Percentiles rank a stretch among this genome's conserved stretches.
Conservation (phyloP, 1,140 invertebrate genomes). For the Meloidogyne floridensis region DNA sequence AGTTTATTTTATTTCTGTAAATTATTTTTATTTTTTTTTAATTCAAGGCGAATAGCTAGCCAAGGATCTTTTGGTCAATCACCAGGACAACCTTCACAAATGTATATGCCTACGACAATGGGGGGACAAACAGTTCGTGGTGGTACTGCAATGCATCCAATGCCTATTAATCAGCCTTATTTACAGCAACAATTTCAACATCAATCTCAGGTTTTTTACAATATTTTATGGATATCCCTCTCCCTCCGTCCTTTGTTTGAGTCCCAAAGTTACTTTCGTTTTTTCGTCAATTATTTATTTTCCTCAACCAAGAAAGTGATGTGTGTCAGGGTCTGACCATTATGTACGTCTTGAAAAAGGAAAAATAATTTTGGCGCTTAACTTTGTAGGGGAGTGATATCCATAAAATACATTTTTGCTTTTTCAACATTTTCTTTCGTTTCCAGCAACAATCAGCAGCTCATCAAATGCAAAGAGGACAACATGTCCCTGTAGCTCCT, state of each 20-base stretch:
- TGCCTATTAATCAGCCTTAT: conserved; percentile 27
- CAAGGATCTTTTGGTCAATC: conserved; percentile 35
- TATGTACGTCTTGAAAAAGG: too few relatives aligned
- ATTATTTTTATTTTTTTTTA: background rate
- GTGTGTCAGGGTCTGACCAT: too few relatives aligned
- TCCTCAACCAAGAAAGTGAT: too few relatives aligned
- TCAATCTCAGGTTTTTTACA: conserved; percentile 4
- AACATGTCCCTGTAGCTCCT: conserved; percentile 2
- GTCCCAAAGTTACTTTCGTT: too few relatives aligned
- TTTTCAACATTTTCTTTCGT: background rate
- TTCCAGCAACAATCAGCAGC: background rate
- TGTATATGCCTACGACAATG: background rate
- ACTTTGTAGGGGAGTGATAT: too few relatives aligned
- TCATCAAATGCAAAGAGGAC: conserved; percentile 16
- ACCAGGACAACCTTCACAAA: conserved; percentile 16
- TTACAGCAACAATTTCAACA: conserved; percentile 26
- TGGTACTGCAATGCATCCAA: background rate
- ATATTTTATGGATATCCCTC: background rate
- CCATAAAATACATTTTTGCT: too few relatives aligned
- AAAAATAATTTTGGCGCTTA: too few relatives aligned
- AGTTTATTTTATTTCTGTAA: conserved; percentile 2
- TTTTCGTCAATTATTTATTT: too few relatives aligned
- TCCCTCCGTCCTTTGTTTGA: background rate
- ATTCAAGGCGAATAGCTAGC: conserved; percentile 35
- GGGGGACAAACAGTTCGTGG: background rate